Percentiles rank a stretch among this genome's conserved stretches.
Evolutionary conservation across 2,113 vertebrate genomes (phyloP).

Genomic region (Procapra przewalskii): DNA sequence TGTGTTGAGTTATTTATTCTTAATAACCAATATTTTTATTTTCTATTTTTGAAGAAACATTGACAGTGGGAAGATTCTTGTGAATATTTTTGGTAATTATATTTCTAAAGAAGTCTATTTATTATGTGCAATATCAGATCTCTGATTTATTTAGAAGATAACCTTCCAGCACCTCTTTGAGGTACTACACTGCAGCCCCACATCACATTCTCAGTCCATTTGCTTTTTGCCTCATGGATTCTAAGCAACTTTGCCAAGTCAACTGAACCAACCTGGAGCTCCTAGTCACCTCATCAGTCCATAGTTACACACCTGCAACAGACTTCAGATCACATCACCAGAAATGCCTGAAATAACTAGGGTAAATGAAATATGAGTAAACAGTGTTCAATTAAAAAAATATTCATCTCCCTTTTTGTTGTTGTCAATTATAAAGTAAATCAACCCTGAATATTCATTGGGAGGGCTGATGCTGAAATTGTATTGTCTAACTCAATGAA

Average conservation of each 20-base stretch:
- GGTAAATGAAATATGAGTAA: slow-evolving; percentile 1
- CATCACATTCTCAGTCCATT: not conserved
- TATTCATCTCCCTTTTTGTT: not conserved
- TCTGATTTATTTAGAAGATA: not conserved
- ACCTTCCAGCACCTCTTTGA: not conserved
- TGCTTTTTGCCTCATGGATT: slow-evolving; percentile 16
- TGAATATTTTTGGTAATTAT: slow-evolving; percentile 13
- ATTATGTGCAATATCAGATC: not conserved
- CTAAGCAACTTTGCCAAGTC: slow-evolving; percentile 38
- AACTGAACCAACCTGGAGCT: not conserved
- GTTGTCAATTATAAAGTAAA: not conserved
- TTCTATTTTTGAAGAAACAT: too few species aligned
- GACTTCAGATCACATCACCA: slow-evolving; percentile 25
- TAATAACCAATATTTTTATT: not conserved
- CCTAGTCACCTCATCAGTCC: slow-evolving; percentile 30
- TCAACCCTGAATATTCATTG: too few species aligned
- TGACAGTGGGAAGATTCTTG: too few species aligned
- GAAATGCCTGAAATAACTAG: slow-evolving; percentile 29
- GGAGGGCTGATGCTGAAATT: too few species aligned
- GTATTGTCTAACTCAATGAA: too few species aligned
- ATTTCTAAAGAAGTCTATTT: not conserved
- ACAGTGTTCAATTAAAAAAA: not conserved
- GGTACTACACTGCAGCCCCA: not conserved
- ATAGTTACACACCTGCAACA: slow-evolving; percentile 44
- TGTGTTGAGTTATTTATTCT: not conserved